Base-by-base conservation (phyloP, 2,888 invertebrate genomes). In the Gisinianus flammeolus region DNA sequence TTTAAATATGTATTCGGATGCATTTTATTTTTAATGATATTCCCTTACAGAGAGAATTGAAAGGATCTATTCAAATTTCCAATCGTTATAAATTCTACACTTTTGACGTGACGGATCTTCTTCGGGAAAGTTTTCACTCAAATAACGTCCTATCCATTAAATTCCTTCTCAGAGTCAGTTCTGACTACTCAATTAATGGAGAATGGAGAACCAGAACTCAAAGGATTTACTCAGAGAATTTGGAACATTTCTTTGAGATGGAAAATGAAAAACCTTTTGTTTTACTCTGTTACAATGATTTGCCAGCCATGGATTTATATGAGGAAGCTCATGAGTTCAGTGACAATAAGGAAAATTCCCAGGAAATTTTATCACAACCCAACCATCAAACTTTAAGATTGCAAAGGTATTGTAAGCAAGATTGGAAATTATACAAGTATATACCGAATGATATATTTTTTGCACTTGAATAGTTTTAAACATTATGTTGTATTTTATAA, bases 111-210 rank as follows among this genome's bases (percentile, higher is more conserved):
- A 30, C 66, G 4, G 31, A 66, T 8, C 8, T 30, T 3, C 8
- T 66, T 44, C 35, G 22, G 22, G 10, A 4, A 16, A 5, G n/a
- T 54, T 16, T n/a, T 16, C 44, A 54, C 30, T 56, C 71, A n/a
- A n/a, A n/a, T n/a, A n/a, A n/a, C 71, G 54, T 30, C 22, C 8
- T 19, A 4, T 8, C 54, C 4, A 54, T 54, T 19, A 52, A 19
- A 16, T 22, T 44, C 44, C 30, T 56, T 58, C 10, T 72, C 72
- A 56, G 16, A 8, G 24, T 72, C 6, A 72, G 28, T 28, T 16
- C 31, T 30, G 26, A 2, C 24, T 10, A 6, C n/a, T 31, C 62
- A 33, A n/a, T 81, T 0, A 62, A 75, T 28, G 80, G 78, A 56
- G 80, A 71, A 22, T 72, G 79, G 6, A 19, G 3, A n/a, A n/a